These are phyloP conservation scores for Trissolcus basalis DNA, from an alignment of 1,140 invertebrate species.

Conservation along the genomic window DNA sequence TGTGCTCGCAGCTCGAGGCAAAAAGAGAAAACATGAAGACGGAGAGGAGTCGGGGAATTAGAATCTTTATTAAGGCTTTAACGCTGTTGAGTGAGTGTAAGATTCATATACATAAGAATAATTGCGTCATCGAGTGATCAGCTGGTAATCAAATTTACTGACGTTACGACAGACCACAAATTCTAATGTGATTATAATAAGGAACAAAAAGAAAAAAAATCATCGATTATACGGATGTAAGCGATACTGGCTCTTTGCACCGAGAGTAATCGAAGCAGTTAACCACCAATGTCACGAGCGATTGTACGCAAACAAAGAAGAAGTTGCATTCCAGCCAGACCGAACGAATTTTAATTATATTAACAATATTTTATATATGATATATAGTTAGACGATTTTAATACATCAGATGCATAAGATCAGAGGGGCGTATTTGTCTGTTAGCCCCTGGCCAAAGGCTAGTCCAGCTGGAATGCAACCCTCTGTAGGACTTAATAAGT, in stretches of 20 bases:
- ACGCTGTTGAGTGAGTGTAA: conserved; percentile 73
- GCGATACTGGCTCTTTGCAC: conserved; percentile 53
- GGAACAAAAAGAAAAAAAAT: conserved; percentile 29
- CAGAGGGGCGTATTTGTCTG: conserved; percentile 76
- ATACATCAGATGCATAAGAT: conserved; percentile 61
- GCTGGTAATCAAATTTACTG: conserved; percentile 76
- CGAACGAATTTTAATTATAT: conserved; percentile 76
- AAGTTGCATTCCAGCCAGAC: conserved; percentile 76
- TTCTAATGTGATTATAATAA: conserved; percentile 72
- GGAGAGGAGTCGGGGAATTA: conserved; percentile 73
- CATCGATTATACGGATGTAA: conserved; percentile 44
- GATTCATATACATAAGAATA: conserved; percentile 75
- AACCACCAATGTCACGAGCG: conserved; percentile 19
- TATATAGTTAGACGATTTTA: conserved; percentile 76
- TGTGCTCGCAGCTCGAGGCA: conserved; percentile 76
- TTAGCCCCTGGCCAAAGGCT: conserved; percentile 76
- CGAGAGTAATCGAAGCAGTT: conserved; percentile 13
- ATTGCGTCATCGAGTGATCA: conserved; percentile 73
- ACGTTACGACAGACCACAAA: conserved; percentile 75
- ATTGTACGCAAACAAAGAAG: conserved; percentile 63
- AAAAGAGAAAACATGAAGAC: conserved; percentile 84
- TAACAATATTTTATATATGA: conserved; percentile 77
- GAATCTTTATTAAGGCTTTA: conserved; percentile 64
- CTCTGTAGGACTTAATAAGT: conserved; percentile 75
- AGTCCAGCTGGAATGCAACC: conserved; percentile 75